A percentile compares a stretch with the other conserved stretches of the same genome.
phyloP scores from a whole-genome alignment of 53 echinoderm and acorn worm genomes.

The Holothuria scabra region DNA sequence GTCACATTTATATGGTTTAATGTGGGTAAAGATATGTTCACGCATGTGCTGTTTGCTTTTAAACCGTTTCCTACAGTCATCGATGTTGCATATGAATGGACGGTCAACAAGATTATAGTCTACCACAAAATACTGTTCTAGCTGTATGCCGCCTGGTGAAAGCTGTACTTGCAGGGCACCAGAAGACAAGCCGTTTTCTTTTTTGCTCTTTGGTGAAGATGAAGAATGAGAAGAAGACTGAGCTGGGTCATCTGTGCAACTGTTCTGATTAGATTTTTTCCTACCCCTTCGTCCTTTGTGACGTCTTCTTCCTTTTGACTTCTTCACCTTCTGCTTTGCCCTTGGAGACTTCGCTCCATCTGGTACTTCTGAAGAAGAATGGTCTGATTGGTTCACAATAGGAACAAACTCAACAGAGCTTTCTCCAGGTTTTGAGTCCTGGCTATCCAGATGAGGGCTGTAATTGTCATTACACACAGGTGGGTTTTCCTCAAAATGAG shows the following conservation, averaged over 20 bases:
- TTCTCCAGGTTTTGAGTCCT: too few species aligned
- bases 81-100: conserved; percentile 79
- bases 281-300: neutral
- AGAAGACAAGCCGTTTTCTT: neutral
- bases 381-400: too few species aligned
- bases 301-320: neutral
- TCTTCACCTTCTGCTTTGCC: neutral
- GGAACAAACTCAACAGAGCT: too few species aligned
- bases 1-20: conserved; percentile 94
- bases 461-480: too few species aligned
- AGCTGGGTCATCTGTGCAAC: too few species aligned
- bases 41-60: conserved; percentile 98
- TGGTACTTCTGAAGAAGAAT: too few species aligned
- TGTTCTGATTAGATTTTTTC: neutral
- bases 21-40: conserved; percentile 96
- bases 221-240: too few species aligned
- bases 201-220: too few species aligned
- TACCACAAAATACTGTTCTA: conserved; percentile 69
- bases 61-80: conserved; percentile 81
- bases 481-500: too few species aligned
- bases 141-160: conserved; percentile 60
- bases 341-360: too few species aligned
- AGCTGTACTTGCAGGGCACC: neutral
- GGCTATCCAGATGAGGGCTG: too few species aligned
- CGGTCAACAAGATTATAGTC: conserved; percentile 40